Base-by-base conservation (phyloP, 1,140 invertebrate species). In the Drosophila lini region DNA sequence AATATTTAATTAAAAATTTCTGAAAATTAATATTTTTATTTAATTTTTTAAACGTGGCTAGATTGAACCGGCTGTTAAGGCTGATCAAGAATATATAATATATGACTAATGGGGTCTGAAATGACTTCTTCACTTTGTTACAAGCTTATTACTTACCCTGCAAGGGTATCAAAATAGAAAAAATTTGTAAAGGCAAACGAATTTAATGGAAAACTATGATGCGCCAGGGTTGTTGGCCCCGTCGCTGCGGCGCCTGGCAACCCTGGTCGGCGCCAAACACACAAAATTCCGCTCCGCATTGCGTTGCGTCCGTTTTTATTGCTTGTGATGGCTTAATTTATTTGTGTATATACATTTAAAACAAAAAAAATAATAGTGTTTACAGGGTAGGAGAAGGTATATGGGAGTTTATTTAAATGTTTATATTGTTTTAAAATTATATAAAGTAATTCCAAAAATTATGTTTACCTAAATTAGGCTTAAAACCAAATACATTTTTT, bases 281-380 rank as follows among this genome's bases (percentile, higher is more conserved):
- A 78, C 52, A 47, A 42, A 78, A 84, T 64, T 75, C 52, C 63
- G 52, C 79, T 64, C 79, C 68, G 82, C 82, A 86, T 65, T 86
- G 82, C 82, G 80, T 79, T 80, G 55, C 38, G 32, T 57, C 48
- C 68, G 56, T 60, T 86, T 82, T 79, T 81, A 70, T 70, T 71
- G 65, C 74, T 63, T 80, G 81, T 80, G 67, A 82, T 86, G 76
- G 65, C 78, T 88, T 88, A 82, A 82, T 86, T 88, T 88, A 88
- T 82, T 84, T 83, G 48, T 81, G 48, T 61, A 59, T 69, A 63
- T 69, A 61, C 53, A 47, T 62, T 47, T 48, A 61, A 45, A 53
- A 15, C 13, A 15, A 53, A 53, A 53, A 53, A 53, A 53, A 53
- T 22, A 34, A 36, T 22, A 0, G 7, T 22, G 13, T 0, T 25